Evolutionary conservation across 1,140 invertebrate species (phyloP), one percentile per base, ranked within the genome.

Genomic region (Brachionus rotundiformis): DNA sequence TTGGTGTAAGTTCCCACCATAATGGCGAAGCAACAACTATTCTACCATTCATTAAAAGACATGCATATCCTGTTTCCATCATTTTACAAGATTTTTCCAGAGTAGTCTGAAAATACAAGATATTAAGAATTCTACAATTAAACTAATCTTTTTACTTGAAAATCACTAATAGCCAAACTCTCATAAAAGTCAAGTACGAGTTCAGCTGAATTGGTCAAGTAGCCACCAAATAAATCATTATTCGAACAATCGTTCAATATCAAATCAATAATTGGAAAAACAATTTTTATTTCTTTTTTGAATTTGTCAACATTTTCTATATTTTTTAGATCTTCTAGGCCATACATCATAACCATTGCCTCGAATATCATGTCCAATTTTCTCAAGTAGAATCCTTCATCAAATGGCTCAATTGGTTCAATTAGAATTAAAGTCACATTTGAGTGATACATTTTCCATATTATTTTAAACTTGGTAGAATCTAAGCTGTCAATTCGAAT

Each of bases 271-370:
- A 79, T 10, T 1, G 47, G 47, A 31, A 59, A 79, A 16, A 31
- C 76, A 25, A 63, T 63, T 63, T 79, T 54, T 11, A 59, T 54
- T 33, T 79, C 76, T 79, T 59, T 23, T 23, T 94, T 94, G 23
- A 94, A 88, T 85, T 92, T 90, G 84, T 94, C 93, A 49, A 93
- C 88, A 87, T 93, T 94, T 84, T 92, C 91, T 41, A 92, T 90
- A 82, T 89, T 91, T 83, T 91, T 91, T 23, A 94, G 87, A 84
- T 93, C 92, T 82, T 94, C 92, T 5, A 93, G 89, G 11, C 94
- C 93, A 84, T 92, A 91, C 81, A 92, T 90, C 44, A 94, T 89
- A 8, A 94, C 90, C 90, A 94, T 91, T 1, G 91, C 89, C 85
- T 92, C 90, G 85, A 93, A 93, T 44, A 93, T 89, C 44, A 91